A percentile compares a stretch with the other conserved stretches of the same genome.
These are phyloP conservation scores for Aricia agestis DNA, from an alignment of 1,140 invertebrate genomes.

Conservation along the genomic window DNA sequence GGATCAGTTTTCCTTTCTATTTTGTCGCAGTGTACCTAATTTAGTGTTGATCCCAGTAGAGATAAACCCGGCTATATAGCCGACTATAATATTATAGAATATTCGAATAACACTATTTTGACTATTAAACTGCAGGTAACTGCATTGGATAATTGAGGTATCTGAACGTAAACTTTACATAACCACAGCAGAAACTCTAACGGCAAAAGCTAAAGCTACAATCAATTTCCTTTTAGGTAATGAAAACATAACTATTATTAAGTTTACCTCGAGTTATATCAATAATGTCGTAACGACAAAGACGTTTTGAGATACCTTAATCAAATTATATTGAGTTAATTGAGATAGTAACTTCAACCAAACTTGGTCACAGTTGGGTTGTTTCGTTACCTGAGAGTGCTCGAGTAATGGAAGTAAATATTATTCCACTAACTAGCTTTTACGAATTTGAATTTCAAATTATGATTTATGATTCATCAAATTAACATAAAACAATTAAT, in stretches of 20 bases:
- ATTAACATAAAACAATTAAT: conserved; percentile 18
- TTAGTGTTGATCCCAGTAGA: too few relatives aligned
- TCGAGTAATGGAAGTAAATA: conserved; percentile 34
- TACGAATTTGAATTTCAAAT: conserved; percentile 37
- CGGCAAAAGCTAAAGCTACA: too few relatives aligned
- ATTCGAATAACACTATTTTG: too few relatives aligned
- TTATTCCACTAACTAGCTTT: conserved; percentile 35
- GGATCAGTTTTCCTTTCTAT: too few relatives aligned
- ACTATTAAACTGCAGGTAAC: too few relatives aligned
- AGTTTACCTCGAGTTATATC: not conserved
- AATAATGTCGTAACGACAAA: not conserved
- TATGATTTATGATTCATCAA: conserved; percentile 33
- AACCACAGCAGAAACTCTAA: too few relatives aligned
- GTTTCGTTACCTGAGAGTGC: conserved; percentile 27
- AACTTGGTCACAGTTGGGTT: conserved; percentile 30
- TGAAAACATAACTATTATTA: not conserved
- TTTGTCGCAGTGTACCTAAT: too few relatives aligned
- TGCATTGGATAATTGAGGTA: too few relatives aligned
- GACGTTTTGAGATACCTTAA: not conserved
- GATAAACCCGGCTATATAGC: too few relatives aligned
- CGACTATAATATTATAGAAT: too few relatives aligned
- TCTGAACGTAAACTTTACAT: too few relatives aligned
- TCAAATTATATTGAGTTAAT: conserved; percentile 4
- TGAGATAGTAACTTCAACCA: conserved; percentile 8
- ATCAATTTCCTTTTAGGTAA: too few relatives aligned